Evolutionary conservation across 2,113 vertebrate genomes (phyloP).

Genomic region (Ceyx margarethae): DNA sequence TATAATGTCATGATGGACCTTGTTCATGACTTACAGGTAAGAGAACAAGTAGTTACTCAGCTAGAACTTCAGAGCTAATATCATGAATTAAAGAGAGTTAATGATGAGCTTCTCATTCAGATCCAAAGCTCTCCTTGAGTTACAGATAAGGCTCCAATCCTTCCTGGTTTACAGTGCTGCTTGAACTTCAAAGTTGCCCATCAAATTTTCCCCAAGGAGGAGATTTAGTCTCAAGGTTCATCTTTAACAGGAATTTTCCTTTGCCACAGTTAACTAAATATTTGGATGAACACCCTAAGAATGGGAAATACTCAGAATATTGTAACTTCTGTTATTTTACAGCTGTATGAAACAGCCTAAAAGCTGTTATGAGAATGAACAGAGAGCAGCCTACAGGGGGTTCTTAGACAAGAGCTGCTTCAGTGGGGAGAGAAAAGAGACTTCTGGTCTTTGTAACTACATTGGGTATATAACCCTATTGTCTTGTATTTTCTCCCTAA

Average conservation of each 20-base stretch:
- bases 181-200: not conserved
- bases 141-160: not conserved
- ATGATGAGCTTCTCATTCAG: not conserved
- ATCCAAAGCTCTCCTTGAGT: not conserved
- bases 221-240: not conserved
- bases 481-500: not conserved
- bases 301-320: not conserved
- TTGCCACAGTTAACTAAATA: not conserved
- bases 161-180: not conserved
- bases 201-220: not conserved
- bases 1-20: constrained; percentile 80
- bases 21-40: constrained; percentile 78
- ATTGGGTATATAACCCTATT: not conserved
- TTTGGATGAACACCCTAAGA: not conserved
- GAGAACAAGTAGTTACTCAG: not conserved
- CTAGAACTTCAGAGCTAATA: not conserved
- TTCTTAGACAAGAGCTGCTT: not conserved
- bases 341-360: not conserved
- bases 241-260: not conserved
- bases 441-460: not conserved
- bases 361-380: not conserved
- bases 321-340: not conserved
- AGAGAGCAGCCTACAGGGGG: not conserved
- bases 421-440: not conserved
- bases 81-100: not conserved